Evolutionary conservation across 2,113 vertebrate genomes (phyloP), one percentile per base, ranked within the genome.

Genomic region (Pagrus major): DNA sequence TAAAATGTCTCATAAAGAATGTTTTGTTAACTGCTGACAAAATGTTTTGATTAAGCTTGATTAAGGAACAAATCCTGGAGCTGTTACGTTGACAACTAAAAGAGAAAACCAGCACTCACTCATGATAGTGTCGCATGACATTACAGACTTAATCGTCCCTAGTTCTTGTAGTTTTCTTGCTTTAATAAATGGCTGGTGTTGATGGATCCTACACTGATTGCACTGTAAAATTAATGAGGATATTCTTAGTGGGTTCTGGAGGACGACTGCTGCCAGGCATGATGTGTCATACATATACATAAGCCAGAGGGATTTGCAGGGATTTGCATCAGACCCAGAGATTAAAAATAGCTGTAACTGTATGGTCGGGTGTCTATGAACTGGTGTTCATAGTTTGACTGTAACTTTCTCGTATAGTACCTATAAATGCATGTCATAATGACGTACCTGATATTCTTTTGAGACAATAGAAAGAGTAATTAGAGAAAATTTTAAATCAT

Each of bases 171-270:
- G 41, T 59, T 76, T 49, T 41, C 41, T 71, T 23, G 51, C 51
- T 33, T 69, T 74, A 29, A 59, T 39, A 5, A 23, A 70, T 67
- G 77, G 27, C 21, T 73, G 29, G 8, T 67, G 61, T 51, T 71
- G 31, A 42, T 63, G 27, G 51, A 68, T 75, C 75, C 15, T 29
- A 27, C 60, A 70, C 46, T 76, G 74, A 85, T 85, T 81, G 51
- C 35, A 61, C 73, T 89, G 83, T 68, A 65, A 84, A 85, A 86
- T 88, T 80, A 41, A 80, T 77, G 86, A 78, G 66, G 68, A 84
- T 66, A 58, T 61, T 78, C 51, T 39, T 52, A 77, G 56, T 44
- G 25, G 66, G 55, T 75, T 72, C 42, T 76, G 37, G 79, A 80
- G 70, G 68, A 63, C 4, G 11, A 59, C 83, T 56, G 76, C 65